Base-by-base conservation (phyloP, 2,797 vertebrate species). In the Sus cebifrons region DNA sequence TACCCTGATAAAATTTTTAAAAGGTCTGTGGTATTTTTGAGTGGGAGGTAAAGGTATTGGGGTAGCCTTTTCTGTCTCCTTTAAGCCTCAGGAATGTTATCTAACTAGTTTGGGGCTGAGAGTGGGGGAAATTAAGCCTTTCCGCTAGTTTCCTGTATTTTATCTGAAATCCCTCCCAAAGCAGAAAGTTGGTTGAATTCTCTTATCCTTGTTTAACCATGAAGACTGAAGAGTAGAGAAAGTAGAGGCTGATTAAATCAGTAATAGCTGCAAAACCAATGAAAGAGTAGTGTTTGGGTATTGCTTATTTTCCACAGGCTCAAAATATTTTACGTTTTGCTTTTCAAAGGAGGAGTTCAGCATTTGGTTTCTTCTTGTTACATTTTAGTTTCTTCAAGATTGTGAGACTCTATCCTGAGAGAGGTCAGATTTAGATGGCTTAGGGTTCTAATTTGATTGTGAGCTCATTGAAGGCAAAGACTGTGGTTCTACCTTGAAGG, bases 21-120 rank as follows among this genome's bases (percentile, higher is more conserved):
- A 95, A 89, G 62, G 44, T 10, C 18, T 44, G 0, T 73, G 62
- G 60, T 96, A 32, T 67, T 96, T 94, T 94, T 89, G 29, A 92
- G 44, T 44, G 23, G 49, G 56, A 75, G 32, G 15, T 67, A 49
- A 88, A 27, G 25, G 10, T 60, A 5, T 44, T 81, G 71, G 73
- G 12, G 44, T 60, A 75, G 70, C 20, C 27, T 89, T 82, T 89
- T 86, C 15, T 78, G 12, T 87, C 27, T 93, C 40, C 54, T 7
- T 79, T 91, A 73, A 93, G 70, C 20, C 67, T 89, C n/a, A 21
- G 83, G 56, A 62, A 68, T 79, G 58, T 62, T 67, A 18, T 40
- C n/a, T 95, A 68, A 52, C 44, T 75, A 29, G 16, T 87, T 70
- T 83, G 60, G 27, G 32, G 67, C 36, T 73, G 44, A 81, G 67